Base-by-base conservation (phyloP, 2,113 vertebrate species). In the Synodontis membranacea region DNA sequence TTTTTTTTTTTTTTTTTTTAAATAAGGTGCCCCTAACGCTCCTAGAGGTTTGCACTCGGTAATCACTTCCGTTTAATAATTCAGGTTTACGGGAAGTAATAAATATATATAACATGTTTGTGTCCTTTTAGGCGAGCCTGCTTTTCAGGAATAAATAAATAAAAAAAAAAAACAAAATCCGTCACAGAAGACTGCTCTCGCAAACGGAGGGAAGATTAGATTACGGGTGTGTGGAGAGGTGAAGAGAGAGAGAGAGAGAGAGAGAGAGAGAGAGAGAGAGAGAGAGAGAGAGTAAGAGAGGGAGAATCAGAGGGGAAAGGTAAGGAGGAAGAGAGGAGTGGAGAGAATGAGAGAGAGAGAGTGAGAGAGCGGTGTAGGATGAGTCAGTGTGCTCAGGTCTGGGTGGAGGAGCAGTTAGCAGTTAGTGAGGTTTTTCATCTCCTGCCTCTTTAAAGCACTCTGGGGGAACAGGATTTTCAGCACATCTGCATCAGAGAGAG, bases 201-300 rank as follows among this genome's bases (percentile, higher is more conserved):
- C 94, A 95, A 93, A 94, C 94, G 93, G 93, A 91, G 92, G 92
- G 91, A 92, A 95, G 95, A 95, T 95, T 95, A 94, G 94, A 95
- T 95, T 95, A 94, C 92, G 92, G 89, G 93, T 54, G 87, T 89
- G 91, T 90, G 89, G 87, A 83, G 90, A 83, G 86, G 81, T 62
- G 68, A 80, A 66, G 62, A 68, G 68, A 75, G 74, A 17, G 74
- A 34, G 80, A 42, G 83, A 39, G 85, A 79, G 72, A 85, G 37
- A 81, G 72, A 25, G 76, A 72, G 76, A 39, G 42, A 44, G 42
- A 28, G 23, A n/a, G 42, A 14, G 64, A 68, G 75, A 25, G 48
- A 23, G 76, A 74, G 76, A 46, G 79, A 76, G 70, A 58, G 19
- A 48, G 58, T 50, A 34, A 78, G 78, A 81, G 74, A 64, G 81